phyloP scores from a whole-genome alignment of 2,888 invertebrate genomes.

The Tiliacea citrago region DNA sequence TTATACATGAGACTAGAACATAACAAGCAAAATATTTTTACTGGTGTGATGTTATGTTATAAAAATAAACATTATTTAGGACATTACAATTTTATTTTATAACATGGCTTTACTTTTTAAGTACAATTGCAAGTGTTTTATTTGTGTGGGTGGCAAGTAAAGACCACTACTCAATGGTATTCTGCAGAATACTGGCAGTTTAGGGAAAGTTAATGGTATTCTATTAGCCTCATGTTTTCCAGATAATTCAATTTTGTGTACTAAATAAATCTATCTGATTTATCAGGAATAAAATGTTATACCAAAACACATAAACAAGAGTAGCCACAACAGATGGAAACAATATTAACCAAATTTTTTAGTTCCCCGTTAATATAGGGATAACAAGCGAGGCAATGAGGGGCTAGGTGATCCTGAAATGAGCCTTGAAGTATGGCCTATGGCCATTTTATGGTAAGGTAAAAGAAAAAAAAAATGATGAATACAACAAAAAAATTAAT shows the following conservation, averaged over 20 bases:
- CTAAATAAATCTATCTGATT: not conserved
- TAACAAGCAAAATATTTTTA: not conserved
- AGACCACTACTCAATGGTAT: not conserved
- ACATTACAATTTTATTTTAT: not conserved
- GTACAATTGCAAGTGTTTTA: not conserved
- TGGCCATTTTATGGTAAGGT: not conserved
- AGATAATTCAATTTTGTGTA: not conserved
- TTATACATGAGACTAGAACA: not conserved
- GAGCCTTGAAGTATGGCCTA: not conserved
- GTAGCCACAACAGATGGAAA: not conserved
- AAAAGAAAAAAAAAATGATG: not conserved
- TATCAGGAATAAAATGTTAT: not conserved
- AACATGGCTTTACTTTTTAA: not conserved
- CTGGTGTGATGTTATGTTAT: not conserved
- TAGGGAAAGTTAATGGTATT: not conserved
- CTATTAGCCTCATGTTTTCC: not conserved
- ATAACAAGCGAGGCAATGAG: not conserved
- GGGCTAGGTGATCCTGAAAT: not conserved
- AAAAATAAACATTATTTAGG: slow-evolving; percentile 11
- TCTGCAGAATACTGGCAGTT: not conserved
- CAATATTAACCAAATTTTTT: not conserved
- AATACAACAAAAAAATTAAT: not conserved
- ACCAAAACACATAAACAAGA: not conserved
- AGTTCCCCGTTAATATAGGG: not conserved
- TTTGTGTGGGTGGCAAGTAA: not conserved